Evolutionary conservation across 2,113 vertebrate genomes (phyloP).

Genomic region (Lagopus leucura): DNA sequence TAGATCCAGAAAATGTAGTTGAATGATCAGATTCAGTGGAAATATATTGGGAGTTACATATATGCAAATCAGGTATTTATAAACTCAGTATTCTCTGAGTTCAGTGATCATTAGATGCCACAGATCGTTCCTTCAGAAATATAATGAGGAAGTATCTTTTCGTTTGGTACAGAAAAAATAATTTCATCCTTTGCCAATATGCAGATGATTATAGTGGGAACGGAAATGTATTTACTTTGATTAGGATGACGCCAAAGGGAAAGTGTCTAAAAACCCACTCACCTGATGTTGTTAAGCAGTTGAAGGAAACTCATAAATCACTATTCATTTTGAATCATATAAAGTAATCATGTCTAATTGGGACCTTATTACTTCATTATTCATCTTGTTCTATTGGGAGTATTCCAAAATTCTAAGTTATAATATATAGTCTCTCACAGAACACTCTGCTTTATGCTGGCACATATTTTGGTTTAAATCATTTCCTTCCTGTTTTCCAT

Average conservation of each 20-base stretch:
- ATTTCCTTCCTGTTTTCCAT: constrained; percentile 15
- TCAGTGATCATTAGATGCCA: not conserved
- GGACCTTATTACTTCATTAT: constrained; percentile 34
- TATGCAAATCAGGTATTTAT: not conserved
- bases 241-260: constrained; percentile 11
- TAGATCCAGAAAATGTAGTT: not conserved
- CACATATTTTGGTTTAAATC: not conserved
- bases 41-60: not conserved
- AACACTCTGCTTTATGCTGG: not conserved
- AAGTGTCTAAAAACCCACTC: not conserved
- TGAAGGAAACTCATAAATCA: constrained; percentile 10
- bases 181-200: not conserved
- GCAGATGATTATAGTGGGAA: not conserved
- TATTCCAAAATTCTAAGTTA: constrained; percentile 30
- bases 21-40: not conserved
- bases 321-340: constrained; percentile 42
- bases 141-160: not conserved
- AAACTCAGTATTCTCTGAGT: not conserved
- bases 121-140: not conserved
- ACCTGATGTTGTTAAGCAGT: constrained; percentile 19
- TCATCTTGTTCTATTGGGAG: constrained; percentile 17
- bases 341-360: constrained; percentile 41
- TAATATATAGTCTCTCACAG: constrained; percentile 5
- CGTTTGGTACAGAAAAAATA: not conserved
- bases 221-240: not conserved